phyloP scores from a whole-genome alignment of 2,888 invertebrate genomes.

The Andricus quercusramuli region DNA sequence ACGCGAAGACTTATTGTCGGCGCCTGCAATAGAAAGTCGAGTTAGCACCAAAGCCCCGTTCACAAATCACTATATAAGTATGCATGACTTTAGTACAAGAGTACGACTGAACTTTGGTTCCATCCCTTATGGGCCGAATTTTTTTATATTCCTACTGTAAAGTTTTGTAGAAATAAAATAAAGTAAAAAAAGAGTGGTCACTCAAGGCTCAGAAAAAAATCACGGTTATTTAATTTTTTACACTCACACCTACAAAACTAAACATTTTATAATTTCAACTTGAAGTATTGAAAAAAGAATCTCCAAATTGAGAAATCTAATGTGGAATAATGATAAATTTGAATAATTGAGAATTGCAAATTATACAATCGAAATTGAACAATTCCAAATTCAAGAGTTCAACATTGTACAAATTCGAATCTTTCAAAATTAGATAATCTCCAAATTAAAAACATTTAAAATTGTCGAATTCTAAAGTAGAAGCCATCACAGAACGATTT shows the following conservation, averaged over 20 bases:
- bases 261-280: too few species aligned
- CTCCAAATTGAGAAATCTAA: too few species aligned
- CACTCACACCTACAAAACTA: not conserved
- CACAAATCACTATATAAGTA: not conserved
- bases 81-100: not conserved
- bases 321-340: too few species aligned
- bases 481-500: too few species aligned
- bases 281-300: too few species aligned
- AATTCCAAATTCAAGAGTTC: too few species aligned
- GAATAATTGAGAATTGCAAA: too few species aligned
- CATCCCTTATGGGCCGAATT: constrained; percentile 1
- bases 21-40: constrained; percentile 78
- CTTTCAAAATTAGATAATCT: too few species aligned
- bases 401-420: too few species aligned
- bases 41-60: constrained; percentile 70
- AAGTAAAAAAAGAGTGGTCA: not conserved
- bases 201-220: not conserved
- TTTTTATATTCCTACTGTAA: not conserved
- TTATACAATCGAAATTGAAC: too few species aligned
- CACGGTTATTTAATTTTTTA: not conserved
- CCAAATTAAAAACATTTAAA: too few species aligned
- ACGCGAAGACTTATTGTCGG: constrained; percentile 79
- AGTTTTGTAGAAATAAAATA: not conserved
- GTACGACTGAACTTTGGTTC: not conserved
- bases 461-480: too few species aligned